These are phyloP conservation scores for Enchytraeus crypticus DNA, from an alignment of 2,888 invertebrate genomes.

Conservation along the genomic window DNA sequence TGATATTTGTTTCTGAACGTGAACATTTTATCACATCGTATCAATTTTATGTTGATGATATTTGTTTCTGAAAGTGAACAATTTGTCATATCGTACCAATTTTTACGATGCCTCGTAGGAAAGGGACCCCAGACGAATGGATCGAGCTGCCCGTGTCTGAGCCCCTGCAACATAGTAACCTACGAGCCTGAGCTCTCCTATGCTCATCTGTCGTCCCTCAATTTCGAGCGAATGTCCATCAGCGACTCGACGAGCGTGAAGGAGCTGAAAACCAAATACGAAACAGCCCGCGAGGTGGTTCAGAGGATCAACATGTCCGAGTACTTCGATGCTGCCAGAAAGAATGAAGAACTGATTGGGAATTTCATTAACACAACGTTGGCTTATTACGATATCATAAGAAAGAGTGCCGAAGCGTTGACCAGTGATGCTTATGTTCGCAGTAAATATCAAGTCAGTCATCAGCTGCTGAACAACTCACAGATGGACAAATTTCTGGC, in stretches of 20 bases:
- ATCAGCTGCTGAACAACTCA: background rate
- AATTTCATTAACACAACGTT: background rate
- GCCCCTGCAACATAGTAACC: conserved; percentile 16
- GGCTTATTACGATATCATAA: background rate
- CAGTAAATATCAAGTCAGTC: background rate
- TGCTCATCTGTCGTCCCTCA: conserved; percentile 19
- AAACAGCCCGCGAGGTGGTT: background rate
- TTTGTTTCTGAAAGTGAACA: too few species aligned
- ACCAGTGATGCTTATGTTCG: background rate
- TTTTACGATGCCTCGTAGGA: too few species aligned
- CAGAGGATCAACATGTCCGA: background rate
- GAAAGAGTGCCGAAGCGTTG: background rate
- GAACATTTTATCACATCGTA: too few species aligned
- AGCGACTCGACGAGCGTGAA: background rate
- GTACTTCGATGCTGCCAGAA: background rate
- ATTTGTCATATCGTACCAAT: too few species aligned
- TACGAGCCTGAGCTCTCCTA: conserved; percentile 24
- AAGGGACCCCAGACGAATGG: too few species aligned
- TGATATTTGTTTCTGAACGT: too few species aligned
- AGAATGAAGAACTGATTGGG: background rate
- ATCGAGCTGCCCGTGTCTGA: conserved; percentile 15
- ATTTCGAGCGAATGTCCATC: conserved; percentile 7
- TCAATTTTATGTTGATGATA: too few species aligned
- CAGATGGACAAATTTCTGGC: background rate
- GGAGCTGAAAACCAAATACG: background rate